phyloP scores from a whole-genome alignment of 2,113 vertebrate genomes.

The Microtus richardsoni region DNA sequence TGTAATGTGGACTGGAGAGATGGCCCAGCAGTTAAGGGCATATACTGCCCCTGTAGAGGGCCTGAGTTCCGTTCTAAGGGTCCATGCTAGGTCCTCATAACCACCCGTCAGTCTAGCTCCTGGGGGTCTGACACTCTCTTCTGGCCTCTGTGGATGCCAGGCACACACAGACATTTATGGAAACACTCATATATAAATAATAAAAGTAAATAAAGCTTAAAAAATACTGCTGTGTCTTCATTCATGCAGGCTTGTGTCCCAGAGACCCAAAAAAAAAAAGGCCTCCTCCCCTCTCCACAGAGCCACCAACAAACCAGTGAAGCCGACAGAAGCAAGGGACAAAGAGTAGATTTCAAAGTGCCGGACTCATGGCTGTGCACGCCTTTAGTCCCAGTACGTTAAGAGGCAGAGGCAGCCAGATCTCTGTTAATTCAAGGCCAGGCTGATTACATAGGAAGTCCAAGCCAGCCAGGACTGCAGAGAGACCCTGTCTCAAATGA shows the following conservation, averaged over 20 bases:
- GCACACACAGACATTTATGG: neutral
- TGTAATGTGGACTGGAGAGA: neutral
- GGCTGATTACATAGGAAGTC: neutral
- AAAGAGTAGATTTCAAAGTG: neutral
- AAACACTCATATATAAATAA: neutral
- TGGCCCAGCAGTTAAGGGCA: neutral
- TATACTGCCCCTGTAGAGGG: too few species aligned
- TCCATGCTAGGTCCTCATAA: neutral
- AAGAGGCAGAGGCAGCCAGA: neutral
- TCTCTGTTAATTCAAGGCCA: neutral
- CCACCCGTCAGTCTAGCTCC: neutral
- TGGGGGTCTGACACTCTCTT: neutral
- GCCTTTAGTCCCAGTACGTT: neutral
- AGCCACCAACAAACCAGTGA: neutral
- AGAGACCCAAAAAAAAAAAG: too few species aligned
- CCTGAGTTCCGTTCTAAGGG: neutral
- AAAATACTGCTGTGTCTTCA: neutral
- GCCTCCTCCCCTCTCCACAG: neutral
- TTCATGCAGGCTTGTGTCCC: neutral
- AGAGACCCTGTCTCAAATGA: neutral
- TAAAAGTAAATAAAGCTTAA: neutral
- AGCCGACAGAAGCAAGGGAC: neutral
- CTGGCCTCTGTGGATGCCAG: neutral
- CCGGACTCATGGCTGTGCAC: neutral
- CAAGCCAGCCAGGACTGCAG: neutral